Evolutionary conservation across 2,797 vertebrate species (phyloP).

Genomic region (Harpagifer antarcticus): DNA sequence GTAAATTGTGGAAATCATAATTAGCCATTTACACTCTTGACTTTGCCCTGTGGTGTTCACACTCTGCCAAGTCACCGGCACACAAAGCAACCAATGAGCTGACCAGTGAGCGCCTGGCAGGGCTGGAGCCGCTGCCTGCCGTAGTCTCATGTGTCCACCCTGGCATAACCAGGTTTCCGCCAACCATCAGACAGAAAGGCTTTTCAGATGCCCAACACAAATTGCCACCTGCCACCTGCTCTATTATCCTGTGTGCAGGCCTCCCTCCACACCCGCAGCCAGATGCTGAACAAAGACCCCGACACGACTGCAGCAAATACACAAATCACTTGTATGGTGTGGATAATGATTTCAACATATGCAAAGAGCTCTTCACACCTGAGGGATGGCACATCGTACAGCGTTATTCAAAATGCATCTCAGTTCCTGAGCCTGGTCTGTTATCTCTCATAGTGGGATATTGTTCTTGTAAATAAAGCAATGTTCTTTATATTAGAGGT

Average conservation of each 20-base stretch:
- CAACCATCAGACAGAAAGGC: constrained; percentile 16
- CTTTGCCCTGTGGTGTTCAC: constrained; percentile 3
- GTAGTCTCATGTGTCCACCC: constrained; percentile 23
- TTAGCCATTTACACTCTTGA: constrained; percentile 11
- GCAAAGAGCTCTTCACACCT: constrained; percentile 41
- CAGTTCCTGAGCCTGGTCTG: background rate
- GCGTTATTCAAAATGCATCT: constrained; percentile 21
- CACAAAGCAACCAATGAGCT: constrained; percentile 10
- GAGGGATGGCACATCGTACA: constrained; percentile 17
- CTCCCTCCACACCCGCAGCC: constrained; percentile 35
- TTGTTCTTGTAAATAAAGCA: constrained; percentile 1
- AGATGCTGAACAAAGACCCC: constrained; percentile 57
- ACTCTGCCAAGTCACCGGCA: constrained; percentile 31
- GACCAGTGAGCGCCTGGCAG: constrained; percentile 27
- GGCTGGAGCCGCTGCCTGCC: constrained; percentile 17
- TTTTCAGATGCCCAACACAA: constrained; percentile 39
- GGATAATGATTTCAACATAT: constrained; percentile 60
- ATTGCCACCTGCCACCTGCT: constrained; percentile 50
- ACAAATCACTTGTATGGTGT: constrained; percentile 40
- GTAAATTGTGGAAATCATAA: constrained; percentile 7
- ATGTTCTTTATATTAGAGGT: background rate
- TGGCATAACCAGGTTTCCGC: constrained; percentile 18
- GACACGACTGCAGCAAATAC: constrained; percentile 16
- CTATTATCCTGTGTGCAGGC: constrained; percentile 48
- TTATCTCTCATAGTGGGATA: constrained; percentile 4